Evolutionary conservation across 2,113 vertebrate genomes (phyloP).

Genomic region (Acrocephalus arundinaceus): DNA sequence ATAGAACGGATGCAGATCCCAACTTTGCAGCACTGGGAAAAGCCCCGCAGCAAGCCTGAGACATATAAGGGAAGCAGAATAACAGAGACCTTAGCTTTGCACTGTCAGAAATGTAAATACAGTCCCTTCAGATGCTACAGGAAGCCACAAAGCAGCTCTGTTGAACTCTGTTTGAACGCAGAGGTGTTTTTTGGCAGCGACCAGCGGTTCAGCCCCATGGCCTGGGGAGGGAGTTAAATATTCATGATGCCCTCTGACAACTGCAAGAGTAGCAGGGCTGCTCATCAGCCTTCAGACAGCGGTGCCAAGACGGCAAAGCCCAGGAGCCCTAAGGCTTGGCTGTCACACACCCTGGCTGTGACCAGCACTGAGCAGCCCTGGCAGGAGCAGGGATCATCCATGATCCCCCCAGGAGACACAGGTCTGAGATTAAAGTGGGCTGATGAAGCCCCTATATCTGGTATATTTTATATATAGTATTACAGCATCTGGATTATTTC

Average conservation of each 20-base stretch:
- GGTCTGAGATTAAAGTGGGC: background rate
- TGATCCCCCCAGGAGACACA: fast-evolving
- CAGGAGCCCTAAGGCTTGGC: background rate
- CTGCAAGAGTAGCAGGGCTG: background rate
- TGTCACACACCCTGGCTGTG: background rate
- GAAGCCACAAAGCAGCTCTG: background rate
- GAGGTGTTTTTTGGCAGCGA: background rate
- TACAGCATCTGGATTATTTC: background rate
- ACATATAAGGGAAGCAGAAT: background rate
- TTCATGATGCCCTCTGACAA: background rate
- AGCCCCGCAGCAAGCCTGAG: background rate
- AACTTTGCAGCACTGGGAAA: background rate
- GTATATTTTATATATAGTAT: background rate
- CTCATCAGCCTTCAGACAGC: background rate
- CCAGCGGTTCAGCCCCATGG: background rate
- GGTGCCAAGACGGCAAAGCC: background rate
- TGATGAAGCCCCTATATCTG: background rate
- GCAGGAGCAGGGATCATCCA: background rate
- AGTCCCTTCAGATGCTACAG: background rate
- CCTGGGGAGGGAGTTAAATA: slow-evolving; percentile 5
- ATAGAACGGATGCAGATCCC: fast-evolving
- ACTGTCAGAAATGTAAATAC: background rate
- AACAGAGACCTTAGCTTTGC: background rate
- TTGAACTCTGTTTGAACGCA: background rate
- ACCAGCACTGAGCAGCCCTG: fast-evolving